Percentiles rank a stretch among this genome's conserved stretches.
Conservation (phyloP, 2,113 vertebrate species). For the Symphodus melops region DNA sequence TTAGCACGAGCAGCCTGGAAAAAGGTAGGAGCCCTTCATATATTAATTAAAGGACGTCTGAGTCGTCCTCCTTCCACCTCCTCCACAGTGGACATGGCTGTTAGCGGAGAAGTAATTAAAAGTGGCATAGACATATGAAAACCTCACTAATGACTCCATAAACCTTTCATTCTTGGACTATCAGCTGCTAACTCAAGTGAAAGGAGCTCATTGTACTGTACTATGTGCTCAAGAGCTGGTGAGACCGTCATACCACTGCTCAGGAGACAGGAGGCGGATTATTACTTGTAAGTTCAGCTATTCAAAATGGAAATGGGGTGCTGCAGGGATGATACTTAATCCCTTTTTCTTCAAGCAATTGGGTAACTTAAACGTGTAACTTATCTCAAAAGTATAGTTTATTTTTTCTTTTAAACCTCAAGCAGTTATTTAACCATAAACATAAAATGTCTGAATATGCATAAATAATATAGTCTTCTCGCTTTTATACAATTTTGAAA, state of each 20-base stretch:
- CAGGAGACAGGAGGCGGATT: conserved; percentile 42
- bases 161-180: conserved; percentile 61
- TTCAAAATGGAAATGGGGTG: conserved; percentile 24
- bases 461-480: no score
- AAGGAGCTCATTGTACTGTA: conserved; percentile 49
- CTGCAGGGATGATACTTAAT: conserved; percentile 11
- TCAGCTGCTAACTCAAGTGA: conserved; percentile 61
- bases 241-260: conserved; percentile 32
- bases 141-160: conserved; percentile 69
- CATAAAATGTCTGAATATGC: background rate
- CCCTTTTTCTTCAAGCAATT: background rate
- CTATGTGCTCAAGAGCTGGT: conserved; percentile 30
- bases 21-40: conserved; percentile 15
- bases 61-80: conserved; percentile 12
- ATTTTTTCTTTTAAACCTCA: background rate
- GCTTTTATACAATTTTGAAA: no score
- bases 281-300: conserved; percentile 41
- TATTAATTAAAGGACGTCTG: conserved; percentile 48
- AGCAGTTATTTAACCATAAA: background rate
- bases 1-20: background rate
- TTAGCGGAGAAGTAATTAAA: conserved; percentile 68
- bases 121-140: conserved; percentile 69
- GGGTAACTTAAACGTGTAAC: background rate
- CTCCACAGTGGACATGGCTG: conserved; percentile 39
- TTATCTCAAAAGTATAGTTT: background rate